These are phyloP conservation scores for Drosophila bocqueti DNA, from an alignment of 1,140 invertebrate genomes.

Conservation along the genomic window DNA sequence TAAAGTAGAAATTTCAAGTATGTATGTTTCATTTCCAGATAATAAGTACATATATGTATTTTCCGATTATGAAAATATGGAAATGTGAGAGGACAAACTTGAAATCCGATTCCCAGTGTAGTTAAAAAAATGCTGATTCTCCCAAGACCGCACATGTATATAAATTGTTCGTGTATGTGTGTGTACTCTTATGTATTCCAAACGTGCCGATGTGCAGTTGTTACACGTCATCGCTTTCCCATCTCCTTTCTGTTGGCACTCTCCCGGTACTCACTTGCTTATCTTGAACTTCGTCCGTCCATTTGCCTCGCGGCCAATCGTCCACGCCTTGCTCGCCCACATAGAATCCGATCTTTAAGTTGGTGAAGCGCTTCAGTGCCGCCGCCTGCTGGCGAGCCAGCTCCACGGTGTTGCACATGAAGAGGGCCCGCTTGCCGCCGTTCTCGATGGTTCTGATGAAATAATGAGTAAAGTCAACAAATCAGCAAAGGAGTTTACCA, in stretches of 20 bases:
- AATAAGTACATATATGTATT: neutral
- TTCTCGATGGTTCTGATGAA: conserved; percentile 86
- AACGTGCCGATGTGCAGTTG: neutral
- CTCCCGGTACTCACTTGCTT: conserved; percentile 86
- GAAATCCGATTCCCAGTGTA: neutral
- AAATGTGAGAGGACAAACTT: neutral
- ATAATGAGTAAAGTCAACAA: conserved; percentile 29
- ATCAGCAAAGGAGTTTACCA: neutral
- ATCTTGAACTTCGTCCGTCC: conserved; percentile 88
- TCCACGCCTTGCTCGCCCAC: conserved; percentile 89
- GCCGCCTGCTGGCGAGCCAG: conserved; percentile 92
- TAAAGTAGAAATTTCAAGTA: too few species aligned
- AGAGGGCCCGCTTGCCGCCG: conserved; percentile 90
- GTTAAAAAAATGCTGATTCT: neutral
- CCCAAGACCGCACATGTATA: neutral
- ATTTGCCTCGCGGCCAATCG: conserved; percentile 88
- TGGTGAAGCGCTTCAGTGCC: conserved; percentile 88
- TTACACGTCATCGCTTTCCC: conserved; percentile 1
- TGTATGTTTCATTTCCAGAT: too few species aligned
- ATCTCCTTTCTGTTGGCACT: neutral
- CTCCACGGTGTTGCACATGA: conserved; percentile 92
- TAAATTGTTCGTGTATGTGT: neutral
- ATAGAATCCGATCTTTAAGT: conserved; percentile 86
- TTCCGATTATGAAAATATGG: neutral
- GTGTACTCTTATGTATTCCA: neutral